A percentile compares a stretch with the other conserved stretches of the same genome.
phyloP scores from a whole-genome alignment of 2,113 vertebrate species.

The Phocoena sinus region DNA sequence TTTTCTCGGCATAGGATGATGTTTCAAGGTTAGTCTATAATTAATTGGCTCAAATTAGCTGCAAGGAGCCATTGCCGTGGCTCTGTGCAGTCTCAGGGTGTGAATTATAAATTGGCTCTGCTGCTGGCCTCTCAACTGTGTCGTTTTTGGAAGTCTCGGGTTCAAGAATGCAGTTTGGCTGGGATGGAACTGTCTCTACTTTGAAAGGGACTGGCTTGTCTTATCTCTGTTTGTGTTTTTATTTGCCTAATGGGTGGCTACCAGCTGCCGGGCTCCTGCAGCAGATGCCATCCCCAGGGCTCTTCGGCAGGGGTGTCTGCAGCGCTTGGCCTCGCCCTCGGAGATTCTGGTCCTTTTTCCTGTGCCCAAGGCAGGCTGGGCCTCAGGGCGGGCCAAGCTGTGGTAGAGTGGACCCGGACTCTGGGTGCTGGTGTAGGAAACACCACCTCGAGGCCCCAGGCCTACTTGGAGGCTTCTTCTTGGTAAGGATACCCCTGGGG shows the following conservation, averaged over 20 bases:
- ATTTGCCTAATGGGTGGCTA: background rate
- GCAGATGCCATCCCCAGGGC: background rate
- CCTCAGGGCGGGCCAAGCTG: background rate
- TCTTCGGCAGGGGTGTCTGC: background rate
- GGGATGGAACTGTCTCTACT: slow-evolving; percentile 58
- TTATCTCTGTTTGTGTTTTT: background rate
- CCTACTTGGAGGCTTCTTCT: background rate
- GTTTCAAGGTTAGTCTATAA: slow-evolving; percentile 70
- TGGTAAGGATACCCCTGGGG: background rate
- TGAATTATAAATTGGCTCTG: slow-evolving; percentile 59
- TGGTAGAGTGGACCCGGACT: background rate
- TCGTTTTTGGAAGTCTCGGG: slow-evolving; percentile 27
- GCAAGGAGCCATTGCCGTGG: background rate
- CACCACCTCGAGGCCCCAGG: background rate
- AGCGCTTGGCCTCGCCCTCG: background rate
- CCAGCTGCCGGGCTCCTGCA: background rate
- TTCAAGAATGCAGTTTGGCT: slow-evolving; percentile 34
- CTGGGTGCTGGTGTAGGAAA: background rate
- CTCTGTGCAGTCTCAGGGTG: background rate
- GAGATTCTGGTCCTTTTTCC: background rate
- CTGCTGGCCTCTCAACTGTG: slow-evolving; percentile 35
- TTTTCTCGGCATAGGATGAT: slow-evolving; percentile 56
- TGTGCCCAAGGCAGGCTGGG: background rate
- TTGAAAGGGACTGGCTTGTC: slow-evolving; percentile 29
- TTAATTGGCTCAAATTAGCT: slow-evolving; percentile 66